Evolutionary conservation across 2,797 vertebrate genomes (phyloP).

Genomic region (Arnoldichthys spilopterus): DNA sequence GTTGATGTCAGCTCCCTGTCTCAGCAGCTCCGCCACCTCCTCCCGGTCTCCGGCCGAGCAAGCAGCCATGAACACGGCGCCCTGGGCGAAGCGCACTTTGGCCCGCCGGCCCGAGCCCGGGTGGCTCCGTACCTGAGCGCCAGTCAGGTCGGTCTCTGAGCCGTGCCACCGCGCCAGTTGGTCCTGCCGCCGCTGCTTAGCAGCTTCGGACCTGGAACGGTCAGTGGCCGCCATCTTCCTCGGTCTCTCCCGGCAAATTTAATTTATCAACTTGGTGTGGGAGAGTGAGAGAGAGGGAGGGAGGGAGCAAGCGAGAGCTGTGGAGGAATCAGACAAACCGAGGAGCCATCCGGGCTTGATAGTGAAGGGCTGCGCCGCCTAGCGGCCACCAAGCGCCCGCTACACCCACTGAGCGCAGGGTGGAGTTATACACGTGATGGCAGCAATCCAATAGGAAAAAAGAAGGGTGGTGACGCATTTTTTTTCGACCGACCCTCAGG

Average conservation of each 20-base stretch:
- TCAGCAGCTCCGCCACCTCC: conserved; percentile 82
- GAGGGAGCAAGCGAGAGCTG: conserved; percentile 60
- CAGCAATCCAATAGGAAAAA: conserved; percentile 27
- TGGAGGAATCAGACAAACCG: conserved; percentile 50
- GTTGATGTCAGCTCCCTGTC: conserved; percentile 86
- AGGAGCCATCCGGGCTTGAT: conserved; percentile 46
- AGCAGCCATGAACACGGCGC: conserved; percentile 88
- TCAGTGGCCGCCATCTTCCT: conserved; percentile 87
- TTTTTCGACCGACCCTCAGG: not conserved
- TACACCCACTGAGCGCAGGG: not conserved
- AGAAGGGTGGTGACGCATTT: conserved; percentile 33
- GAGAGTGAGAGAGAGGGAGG: conserved; percentile 39
- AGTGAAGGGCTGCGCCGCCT: conserved; percentile 68
- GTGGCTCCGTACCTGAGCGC: conserved; percentile 61
- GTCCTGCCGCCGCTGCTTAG: conserved; percentile 84
- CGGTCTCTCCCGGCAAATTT: conserved; percentile 72
- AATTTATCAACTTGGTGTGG: conserved; percentile 59
- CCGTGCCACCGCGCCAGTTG: conserved; percentile 84
- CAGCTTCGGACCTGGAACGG: conserved; percentile 87
- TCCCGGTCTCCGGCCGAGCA: conserved; percentile 86
- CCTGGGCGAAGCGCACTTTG: conserved; percentile 83
- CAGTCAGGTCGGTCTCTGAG: conserved; percentile 81
- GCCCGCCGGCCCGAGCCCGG: conserved; percentile 68
- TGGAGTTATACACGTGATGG: not conserved
- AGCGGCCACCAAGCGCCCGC: conserved; percentile 54